These are phyloP conservation scores for Lobophora halterata DNA, from an alignment of 2,888 invertebrate genomes.

Conservation along the genomic window DNA sequence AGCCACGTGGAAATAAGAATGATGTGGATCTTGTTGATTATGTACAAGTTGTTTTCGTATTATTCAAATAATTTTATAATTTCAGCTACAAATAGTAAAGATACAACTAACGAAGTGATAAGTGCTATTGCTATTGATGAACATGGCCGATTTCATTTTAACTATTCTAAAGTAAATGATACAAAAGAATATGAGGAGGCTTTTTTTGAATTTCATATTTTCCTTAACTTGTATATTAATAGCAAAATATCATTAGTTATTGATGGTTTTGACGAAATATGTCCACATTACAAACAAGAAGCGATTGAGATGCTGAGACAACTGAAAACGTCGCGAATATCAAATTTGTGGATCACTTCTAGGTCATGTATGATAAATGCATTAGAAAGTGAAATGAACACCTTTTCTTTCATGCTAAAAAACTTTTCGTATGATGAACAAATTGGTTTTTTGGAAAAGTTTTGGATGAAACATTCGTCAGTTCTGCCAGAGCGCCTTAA, in stretches of 20 bases:
- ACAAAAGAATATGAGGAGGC: background rate
- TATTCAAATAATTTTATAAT: constrained; percentile 11
- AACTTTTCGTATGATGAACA: constrained; percentile 23
- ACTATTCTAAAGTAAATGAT: background rate
- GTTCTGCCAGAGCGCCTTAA: background rate
- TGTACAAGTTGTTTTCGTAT: too few species aligned
- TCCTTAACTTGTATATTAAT: constrained; percentile 8
- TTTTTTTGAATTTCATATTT: constrained; percentile 8
- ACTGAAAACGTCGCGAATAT: constrained; percentile 10
- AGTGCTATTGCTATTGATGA: background rate
- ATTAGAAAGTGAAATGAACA: constrained; percentile 28
- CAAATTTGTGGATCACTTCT: constrained; percentile 30
- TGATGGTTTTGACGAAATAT: constrained; percentile 37
- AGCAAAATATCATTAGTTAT: constrained; percentile 15
- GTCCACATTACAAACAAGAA: constrained; percentile 27
- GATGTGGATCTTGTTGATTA: background rate
- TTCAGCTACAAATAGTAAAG: too few species aligned
- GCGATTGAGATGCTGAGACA: constrained; percentile 23
- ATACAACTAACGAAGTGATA: too few species aligned
- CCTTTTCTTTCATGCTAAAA: constrained; percentile 28
- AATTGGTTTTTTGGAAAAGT: constrained; percentile 12
- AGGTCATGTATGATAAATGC: constrained; percentile 26
- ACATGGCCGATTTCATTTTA: background rate
- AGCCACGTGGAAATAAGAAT: background rate
- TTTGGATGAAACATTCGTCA: background rate